Conservation (phyloP, 2,888 invertebrate species). For the Beris chalybata region DNA sequence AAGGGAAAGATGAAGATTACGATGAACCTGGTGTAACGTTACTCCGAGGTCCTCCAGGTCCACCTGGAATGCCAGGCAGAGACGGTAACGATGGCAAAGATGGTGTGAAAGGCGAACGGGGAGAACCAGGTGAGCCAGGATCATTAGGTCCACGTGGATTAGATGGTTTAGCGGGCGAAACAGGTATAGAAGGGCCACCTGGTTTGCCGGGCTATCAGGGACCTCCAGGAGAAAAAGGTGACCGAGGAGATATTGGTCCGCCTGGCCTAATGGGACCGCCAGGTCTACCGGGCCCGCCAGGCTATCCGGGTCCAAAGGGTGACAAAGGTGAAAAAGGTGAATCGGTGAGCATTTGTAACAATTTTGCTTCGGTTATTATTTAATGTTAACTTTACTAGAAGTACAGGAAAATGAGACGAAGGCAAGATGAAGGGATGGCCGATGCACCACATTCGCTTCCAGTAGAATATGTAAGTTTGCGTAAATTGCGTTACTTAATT, state of each 20-base stretch:
- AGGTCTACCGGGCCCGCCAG: constrained; percentile 78
- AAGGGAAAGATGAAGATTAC: constrained; percentile 56
- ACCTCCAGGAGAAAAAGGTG: constrained; percentile 85
- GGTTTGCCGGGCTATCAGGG: constrained; percentile 77
- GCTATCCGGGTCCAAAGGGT: constrained; percentile 86
- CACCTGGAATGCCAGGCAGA: constrained; percentile 56
- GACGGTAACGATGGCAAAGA: constrained; percentile 57
- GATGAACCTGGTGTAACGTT: constrained; percentile 58
- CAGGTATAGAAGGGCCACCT: constrained; percentile 87
- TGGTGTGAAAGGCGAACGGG: constrained; percentile 61
- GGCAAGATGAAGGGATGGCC: constrained; percentile 56
- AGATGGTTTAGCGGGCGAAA: constrained; percentile 73
- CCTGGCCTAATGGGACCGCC: constrained; percentile 75
- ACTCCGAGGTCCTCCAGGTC: constrained; percentile 67
- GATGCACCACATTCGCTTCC: constrained; percentile 56
- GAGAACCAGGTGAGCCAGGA: constrained; percentile 76
- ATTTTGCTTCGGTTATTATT: constrained; percentile 17
- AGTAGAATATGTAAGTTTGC: constrained; percentile 55
- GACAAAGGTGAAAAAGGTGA: constrained; percentile 92
- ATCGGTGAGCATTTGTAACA: constrained; percentile 68
- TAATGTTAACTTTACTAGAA: constrained; percentile 45
- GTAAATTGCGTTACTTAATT: too few relatives aligned
- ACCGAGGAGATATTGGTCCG: constrained; percentile 84
- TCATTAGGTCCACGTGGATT: constrained; percentile 73
- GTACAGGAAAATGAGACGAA: constrained; percentile 57